Evolutionary conservation across 2,797 vertebrate genomes (phyloP), one percentile per base, ranked within the genome.

Genomic region (Chelon labrosus): DNA sequence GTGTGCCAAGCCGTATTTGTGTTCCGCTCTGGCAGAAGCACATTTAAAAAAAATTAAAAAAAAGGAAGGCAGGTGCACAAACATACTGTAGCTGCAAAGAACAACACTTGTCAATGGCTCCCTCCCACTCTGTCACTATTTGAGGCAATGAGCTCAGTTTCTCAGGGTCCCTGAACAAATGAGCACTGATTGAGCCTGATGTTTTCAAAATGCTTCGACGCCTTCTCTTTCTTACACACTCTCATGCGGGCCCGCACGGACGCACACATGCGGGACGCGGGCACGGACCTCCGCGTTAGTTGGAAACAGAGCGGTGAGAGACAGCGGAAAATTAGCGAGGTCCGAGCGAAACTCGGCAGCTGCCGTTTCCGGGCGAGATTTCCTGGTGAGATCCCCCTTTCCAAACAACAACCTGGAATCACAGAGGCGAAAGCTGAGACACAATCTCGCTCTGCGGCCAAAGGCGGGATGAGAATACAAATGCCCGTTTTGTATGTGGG

Each of bases 151-250:
- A 85, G 88, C 84, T 87, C 57, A 1, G 84, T 88, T 89, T 91
- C 85, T 82, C 77, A 65, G 82, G 83, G 80, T 90, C 89, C 84
- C 88, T 73, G 91, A 92, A 91, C 90, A 94, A 93, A 93, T 91
- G 88, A 89, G 78, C 68, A 27, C 90, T 93, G 91, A 93, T 93
- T 93, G 90, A 87, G 81, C 79, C 77, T 85, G 90, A 89, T 92
- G 90, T 91, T 89, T 89, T 82, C 69, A 86, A 85, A 90, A 83
- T 86, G 84, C 80, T 88, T 84, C 85, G 75, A 53, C 55, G 68
- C 46, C 52, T 72, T 72, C 57, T 58, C 62, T 59, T 31, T 76
- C 46, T 67, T 0, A 35, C 12, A 27, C 1, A 38, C n/a, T 44
- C 5, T 10, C 13, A 54, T 2, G 49, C 19, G 60, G 9, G 13